Percentiles rank a stretch among this genome's conserved stretches.
phyloP scores from a whole-genome alignment of 1,140 invertebrate species.

The Bombus huntii region DNA sequence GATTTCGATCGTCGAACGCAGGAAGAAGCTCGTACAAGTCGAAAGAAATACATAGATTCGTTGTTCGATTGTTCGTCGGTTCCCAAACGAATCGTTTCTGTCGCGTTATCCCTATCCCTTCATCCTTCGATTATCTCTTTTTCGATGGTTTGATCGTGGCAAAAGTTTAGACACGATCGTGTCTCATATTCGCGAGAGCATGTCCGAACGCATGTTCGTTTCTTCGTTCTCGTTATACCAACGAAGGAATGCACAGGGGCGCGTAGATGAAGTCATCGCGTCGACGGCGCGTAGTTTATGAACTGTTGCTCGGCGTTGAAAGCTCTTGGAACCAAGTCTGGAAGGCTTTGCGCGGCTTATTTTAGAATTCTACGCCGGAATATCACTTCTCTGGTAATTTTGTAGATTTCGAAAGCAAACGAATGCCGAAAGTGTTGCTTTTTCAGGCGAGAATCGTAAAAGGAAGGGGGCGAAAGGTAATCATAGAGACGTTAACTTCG shows the following conservation, averaged over 20 bases:
- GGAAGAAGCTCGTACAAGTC: neutral
- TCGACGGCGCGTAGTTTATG: neutral
- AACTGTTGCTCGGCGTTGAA: neutral
- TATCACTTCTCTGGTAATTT: neutral
- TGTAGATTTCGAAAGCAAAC: neutral
- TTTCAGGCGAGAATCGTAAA: neutral
- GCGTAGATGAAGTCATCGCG: constrained; percentile 52
- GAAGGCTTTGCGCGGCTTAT: neutral
- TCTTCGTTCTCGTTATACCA: constrained; percentile 30
- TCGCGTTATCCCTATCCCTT: constrained; percentile 28
- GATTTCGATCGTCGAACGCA: neutral
- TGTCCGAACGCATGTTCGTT: neutral
- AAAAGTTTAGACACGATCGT: neutral
- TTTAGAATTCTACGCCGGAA: neutral
- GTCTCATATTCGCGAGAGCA: constrained; percentile 13
- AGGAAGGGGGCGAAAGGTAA: neutral
- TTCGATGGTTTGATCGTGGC: constrained; percentile 7
- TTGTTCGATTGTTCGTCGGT: constrained; percentile 8
- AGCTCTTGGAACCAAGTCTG: neutral
- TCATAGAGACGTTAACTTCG: neutral
- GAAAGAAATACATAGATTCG: constrained; percentile 20
- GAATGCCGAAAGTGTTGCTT: neutral
- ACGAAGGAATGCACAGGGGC: constrained; percentile 36
- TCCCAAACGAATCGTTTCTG: constrained; percentile 26
- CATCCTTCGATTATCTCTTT: neutral